A percentile compares a stretch with the other conserved stretches of the same genome.
Conservation (phyloP, 2,888 invertebrate genomes). For the Yponomeuta cagnagella region DNA sequence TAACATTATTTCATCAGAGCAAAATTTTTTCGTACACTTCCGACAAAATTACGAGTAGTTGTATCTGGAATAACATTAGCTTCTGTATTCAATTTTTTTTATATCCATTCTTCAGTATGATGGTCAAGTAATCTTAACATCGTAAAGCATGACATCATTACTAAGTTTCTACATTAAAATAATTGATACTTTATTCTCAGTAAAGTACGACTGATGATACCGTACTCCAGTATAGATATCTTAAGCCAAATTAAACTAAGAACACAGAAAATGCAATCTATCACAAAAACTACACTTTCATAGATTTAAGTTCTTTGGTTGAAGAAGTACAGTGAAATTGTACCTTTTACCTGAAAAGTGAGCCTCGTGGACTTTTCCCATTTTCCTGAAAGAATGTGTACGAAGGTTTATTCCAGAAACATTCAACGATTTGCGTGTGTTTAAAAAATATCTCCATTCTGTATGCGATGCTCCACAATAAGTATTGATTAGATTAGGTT, state of each 20-base stretch:
- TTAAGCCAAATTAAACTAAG: slow-evolving; percentile 52
- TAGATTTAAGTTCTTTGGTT: slow-evolving; percentile 25
- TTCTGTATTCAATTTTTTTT: too few relatives aligned
- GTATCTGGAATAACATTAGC: too few relatives aligned
- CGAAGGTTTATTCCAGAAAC: slow-evolving; percentile 21
- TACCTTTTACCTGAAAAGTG: slow-evolving; percentile 18
- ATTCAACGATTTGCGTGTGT: background rate
- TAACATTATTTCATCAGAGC: too few relatives aligned
- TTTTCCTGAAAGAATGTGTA: slow-evolving; percentile 71
- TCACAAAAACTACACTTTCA: slow-evolving; percentile 34
- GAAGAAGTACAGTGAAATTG: slow-evolving; percentile 29
- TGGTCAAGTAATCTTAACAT: too few relatives aligned
- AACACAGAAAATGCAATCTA: slow-evolving; percentile 70
- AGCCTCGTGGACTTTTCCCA: slow-evolving; percentile 54
- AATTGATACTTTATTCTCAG: background rate
- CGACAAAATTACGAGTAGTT: too few relatives aligned
- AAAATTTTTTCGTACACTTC: too few relatives aligned
- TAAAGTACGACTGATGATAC: background rate
- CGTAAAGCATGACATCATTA: background rate
- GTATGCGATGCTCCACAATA: too few relatives aligned
- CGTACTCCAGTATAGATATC: background rate
- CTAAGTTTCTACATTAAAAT: background rate
- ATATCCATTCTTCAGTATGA: too few relatives aligned
- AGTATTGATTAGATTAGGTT: too few relatives aligned
- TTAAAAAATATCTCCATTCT: too few relatives aligned